phyloP scores from a whole-genome alignment of 2,888 invertebrate species.

The Allygus modestus region DNA sequence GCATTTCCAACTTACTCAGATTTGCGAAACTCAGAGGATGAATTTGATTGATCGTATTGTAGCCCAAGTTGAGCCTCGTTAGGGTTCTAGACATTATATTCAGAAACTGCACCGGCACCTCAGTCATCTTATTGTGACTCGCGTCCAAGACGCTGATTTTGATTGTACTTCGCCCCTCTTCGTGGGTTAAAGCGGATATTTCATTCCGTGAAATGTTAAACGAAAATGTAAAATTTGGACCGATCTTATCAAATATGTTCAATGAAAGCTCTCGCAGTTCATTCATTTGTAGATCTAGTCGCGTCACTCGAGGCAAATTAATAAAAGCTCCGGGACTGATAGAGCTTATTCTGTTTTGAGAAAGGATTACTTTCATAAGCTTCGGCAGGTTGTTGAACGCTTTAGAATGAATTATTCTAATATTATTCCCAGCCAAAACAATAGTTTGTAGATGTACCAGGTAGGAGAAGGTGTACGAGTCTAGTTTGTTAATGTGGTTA shows the following conservation, averaged over 20 bases:
- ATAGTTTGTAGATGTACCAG: slow-evolving; percentile 86
- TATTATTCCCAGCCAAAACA: slow-evolving; percentile 87
- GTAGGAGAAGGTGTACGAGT: slow-evolving; percentile 83
- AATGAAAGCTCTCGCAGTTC: slow-evolving; percentile 83
- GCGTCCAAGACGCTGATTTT: slow-evolving; percentile 84
- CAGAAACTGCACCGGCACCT: slow-evolving; percentile 81
- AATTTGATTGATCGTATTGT: slow-evolving; percentile 84
- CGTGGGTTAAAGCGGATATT: slow-evolving; percentile 76
- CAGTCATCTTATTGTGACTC: slow-evolving; percentile 82
- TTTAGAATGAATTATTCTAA: slow-evolving; percentile 82
- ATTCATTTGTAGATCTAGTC: slow-evolving; percentile 90
- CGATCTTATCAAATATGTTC: slow-evolving; percentile 83
- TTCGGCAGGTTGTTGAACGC: slow-evolving; percentile 88
- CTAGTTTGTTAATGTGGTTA: slow-evolving; percentile 85
- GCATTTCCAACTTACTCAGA: slow-evolving; percentile 82
- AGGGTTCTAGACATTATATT: slow-evolving; percentile 81
- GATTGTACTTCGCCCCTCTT: slow-evolving; percentile 75
- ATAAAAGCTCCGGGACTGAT: slow-evolving; percentile 86
- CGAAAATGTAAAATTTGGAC: slow-evolving; percentile 82
- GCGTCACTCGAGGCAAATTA: slow-evolving; percentile 85
- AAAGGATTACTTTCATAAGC: slow-evolving; percentile 89
- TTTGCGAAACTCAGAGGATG: slow-evolving; percentile 87
- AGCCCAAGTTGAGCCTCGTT: slow-evolving; percentile 83
- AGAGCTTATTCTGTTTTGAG: slow-evolving; percentile 87
- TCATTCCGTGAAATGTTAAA: slow-evolving; percentile 88